Base-by-base conservation (phyloP, 2,888 invertebrate species). In the Megaustenia siamemsis region DNA sequence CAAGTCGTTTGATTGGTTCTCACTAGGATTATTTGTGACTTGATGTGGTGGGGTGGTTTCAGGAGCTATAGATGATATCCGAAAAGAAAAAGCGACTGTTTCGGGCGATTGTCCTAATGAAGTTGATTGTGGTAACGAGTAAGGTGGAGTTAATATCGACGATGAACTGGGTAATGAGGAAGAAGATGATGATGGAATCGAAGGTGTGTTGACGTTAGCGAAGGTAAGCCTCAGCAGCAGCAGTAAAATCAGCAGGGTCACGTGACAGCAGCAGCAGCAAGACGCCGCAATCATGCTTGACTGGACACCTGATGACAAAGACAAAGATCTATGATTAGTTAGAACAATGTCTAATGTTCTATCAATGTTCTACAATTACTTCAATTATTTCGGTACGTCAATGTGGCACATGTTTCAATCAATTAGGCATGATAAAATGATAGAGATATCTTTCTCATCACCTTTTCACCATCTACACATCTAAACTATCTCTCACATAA, bases 221-320 rank as follows among this genome's bases (percentile, higher is more conserved):
- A 83, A 83, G 82, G 88, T 83, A 49, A 86, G 80, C 82, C 87
- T 88, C 85, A 89, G 85, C 87, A 89, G 82, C 88, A 89, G 88
- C 87, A 89, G 87, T 86, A 90, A 88, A 85, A 91, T 88, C 85
- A 89, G 87, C 86, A 91, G 88, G 86, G 90, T 88, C 88, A 90
- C 84, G 88, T 88, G 86, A 76, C 84, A 87, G 81, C 88, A 84
- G 86, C 86, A 86, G 81, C 88, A 84, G 86, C 86, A 86, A 88
- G 88, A 89, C 86, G 86, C 88, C 86, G 88, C 89, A 88, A 88
- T 90, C 92, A 92, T 92, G 88, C 89, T 92, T 90, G 89, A 86
- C 87, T 68, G 85, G 88, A 88, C 91, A 89, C 91, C 92, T 92
- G 90, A 35, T 28, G 49, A 73, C 1, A 76, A 1, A 83, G 15